Evolutionary conservation across 2,113 vertebrate species (phyloP), one percentile per base, ranked within the genome.

Genomic region (Vidua macroura): DNA sequence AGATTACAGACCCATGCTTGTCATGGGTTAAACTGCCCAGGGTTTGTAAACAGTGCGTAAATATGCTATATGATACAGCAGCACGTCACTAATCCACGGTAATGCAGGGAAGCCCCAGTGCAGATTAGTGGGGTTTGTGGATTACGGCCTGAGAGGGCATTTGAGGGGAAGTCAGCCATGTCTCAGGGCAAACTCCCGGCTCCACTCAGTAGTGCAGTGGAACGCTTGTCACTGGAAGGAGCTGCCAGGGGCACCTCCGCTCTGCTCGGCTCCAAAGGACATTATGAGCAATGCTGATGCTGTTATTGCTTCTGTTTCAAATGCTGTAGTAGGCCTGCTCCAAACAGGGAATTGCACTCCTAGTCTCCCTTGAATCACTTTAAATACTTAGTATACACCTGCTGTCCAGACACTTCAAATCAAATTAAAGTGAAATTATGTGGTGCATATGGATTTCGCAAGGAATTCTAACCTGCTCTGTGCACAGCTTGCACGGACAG

Each of bases 91-190:
- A 96, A 97, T 96, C 94, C 85, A 39, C 72, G 11, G 23, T 96
- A 96, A 96, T 87, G 93, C 93, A 91, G 93, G 86, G 96, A 96
- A 96, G 82, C 62, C 89, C 90, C 81, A 56, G 64, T 49, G 66
- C 85, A 74, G 96, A 97, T 97, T 96, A 96, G 77, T 19, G 56
- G 72, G 63, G 83, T 78, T 96, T 80, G 92, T 81, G 88, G 92
- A 97, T 97, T 97, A 97, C 0, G 2, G 73, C 10, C 84, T 35
- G 49, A 62, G 82, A 95, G 96, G 96, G 89, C 92, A 95, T 93
- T 41, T 7, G 74, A 96, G 96, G 93, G 60, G 77, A 97, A 84
- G 58, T 59, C 87, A 85, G 59, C n/a, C 10, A 3, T 13, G n/a
- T n/a, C 62, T 88, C 46, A 23, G 53, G 46, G 58, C 78, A 62